A percentile compares a stretch with the other conserved stretches of the same genome.
Conservation (phyloP, 2,797 vertebrate genomes). For the Manis javanica region DNA sequence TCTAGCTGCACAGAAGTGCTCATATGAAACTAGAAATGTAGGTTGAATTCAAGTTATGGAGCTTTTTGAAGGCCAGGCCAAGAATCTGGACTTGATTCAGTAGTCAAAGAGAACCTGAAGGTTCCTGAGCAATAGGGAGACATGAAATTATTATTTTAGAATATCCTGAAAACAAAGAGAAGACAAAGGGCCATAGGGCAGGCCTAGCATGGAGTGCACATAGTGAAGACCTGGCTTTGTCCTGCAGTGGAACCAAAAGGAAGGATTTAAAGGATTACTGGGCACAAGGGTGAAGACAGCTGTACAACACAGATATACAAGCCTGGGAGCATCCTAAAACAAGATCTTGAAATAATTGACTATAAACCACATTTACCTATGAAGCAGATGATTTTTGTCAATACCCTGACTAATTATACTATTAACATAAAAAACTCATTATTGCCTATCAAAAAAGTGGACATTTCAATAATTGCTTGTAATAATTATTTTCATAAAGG, state of each 20-base stretch:
- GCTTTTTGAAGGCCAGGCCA: not conserved
- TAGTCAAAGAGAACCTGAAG: not conserved
- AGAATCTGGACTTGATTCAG: not conserved
- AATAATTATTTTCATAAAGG: slow-evolving; percentile 10
- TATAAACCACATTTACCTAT: not conserved
- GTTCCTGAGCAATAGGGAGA: not conserved
- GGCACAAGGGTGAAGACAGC: not conserved
- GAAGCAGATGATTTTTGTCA: not conserved
- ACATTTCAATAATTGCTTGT: not conserved
- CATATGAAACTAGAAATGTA: not conserved
- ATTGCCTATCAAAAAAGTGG: not conserved
- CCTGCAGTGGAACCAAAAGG: not conserved
- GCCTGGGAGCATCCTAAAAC: not conserved
- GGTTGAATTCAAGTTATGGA: not conserved
- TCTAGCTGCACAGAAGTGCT: not conserved
- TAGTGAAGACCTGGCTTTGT: fast-evolving
- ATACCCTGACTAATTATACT: not conserved
- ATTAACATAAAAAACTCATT: not conserved
- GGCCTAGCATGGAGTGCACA: too few species aligned
- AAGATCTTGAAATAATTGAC: not conserved
- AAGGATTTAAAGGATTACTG: not conserved
- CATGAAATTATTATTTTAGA: not conserved
- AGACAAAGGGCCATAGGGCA: not conserved
- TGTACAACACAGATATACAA: not conserved
- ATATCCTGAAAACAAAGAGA: not conserved